Evolutionary conservation across 2,113 vertebrate species (phyloP), one percentile per base, ranked within the genome.

Genomic region (Microcebus tavaratra): DNA sequence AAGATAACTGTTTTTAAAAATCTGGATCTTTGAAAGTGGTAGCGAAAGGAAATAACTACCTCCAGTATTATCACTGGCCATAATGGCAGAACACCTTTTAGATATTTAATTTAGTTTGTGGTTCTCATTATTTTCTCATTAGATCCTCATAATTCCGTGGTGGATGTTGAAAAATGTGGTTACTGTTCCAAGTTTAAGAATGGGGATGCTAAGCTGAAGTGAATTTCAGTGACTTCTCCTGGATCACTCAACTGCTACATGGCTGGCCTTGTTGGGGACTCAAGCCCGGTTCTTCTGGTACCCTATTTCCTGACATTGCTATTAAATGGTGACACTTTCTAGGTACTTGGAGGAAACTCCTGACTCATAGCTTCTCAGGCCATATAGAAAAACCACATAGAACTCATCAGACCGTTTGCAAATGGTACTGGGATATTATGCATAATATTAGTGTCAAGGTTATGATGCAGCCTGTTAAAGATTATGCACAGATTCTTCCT

Each of bases 41-140:
- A 42, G 81, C 23, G 29, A 36, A 81, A 29, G 61, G n/a, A 45
- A 36, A 50, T 13, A 45, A 36, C 42, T 11, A 18, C 18, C 63
- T 27, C 39, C 7, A 5, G 20, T 53, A 17, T 78, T 42, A 11
- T 59, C 11, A 7, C 45, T 59, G 31, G 63, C 23, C 34, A 48
- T 48, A 18, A 48, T 20, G 39, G 3, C 48, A 63, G 34, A 23
- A 34, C 29, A 63, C 65, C n/a, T 14, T 78, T 91, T 68, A 31
- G 25, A 34, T 88, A 39, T 59, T 59, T 48, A 10, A 53, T n/a
- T 63, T 50, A 23, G 36, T 82, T 70, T 18, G 39, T 36, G 55
- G 36, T 80, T 95, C 55, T 93, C 29, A 25, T 67, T 92, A 20
- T 78, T 89, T 94, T 87, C 45, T 90, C 31, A 9, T 27, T 91